Base-by-base conservation (phyloP, 2,888 invertebrate genomes). In the Limnephilus auricula region DNA sequence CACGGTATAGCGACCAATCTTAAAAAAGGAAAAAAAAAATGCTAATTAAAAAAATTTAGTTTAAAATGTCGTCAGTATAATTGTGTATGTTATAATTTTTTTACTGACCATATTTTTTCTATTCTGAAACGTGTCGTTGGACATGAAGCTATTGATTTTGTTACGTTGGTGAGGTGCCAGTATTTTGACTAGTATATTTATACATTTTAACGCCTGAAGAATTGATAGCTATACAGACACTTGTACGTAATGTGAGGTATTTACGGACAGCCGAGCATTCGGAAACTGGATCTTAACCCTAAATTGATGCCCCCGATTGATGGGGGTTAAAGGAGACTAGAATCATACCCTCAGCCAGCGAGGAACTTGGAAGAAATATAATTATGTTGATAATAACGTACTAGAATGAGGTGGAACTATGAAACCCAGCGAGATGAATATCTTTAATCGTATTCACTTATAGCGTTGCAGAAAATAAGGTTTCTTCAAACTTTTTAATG, bases 281-380 rank as follows among this genome's bases (percentile, higher is more conserved):
- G 15, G 10, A 82, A 82, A 82, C 82, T 82, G 25, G 82, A 82
- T 82, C 82, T 82, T 82, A 82, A 34, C 82, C 82, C 10, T 82
- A 82, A 82, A 82, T 82, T 82, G 82, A 82, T 82, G 82, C 82
- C 82, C 82, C 82, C 82, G 34, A 82, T 82, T 34, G 25, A 34
- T 82, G 82, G 37, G 25, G 82, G 65, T n/a, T n/a, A 65, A 65
- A 65, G 25, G 65, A n/a, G 9, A 65, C 65, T 65, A 9, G 65
- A 65, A 65, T 65, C 18, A 5, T 65, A 65, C 65, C 2, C 25
- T 65, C 9, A 6, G 25, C 9, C 25, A 25, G 65, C 25, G 25
- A 65, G n/a, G 25, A 65, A 65, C 25, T 25, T 9, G 65, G 9
- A 65, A 9, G 9, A 65, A n/a, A 9, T 65, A 9, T 65, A 65